Evolutionary conservation across 1,140 invertebrate species (phyloP), one percentile per base, ranked within the genome.

Genomic region (Aphis craccivora): DNA sequence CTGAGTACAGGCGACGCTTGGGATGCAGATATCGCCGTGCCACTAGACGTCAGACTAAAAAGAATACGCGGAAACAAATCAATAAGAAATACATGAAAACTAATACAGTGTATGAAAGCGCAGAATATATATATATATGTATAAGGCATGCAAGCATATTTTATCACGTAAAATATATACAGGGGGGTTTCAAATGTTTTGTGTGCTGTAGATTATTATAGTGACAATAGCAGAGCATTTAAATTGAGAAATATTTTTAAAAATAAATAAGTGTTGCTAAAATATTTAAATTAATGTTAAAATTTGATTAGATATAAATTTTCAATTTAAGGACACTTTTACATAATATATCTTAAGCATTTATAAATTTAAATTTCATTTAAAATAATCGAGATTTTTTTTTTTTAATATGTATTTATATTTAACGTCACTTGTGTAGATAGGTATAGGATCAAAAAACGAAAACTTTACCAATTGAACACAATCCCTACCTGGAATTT

Each of bases 1-100:
- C 81, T 96, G 96, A 95, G 81, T 35, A 93, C 76, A 23, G 91
- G 91, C 6, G 91, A 93, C 5, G 91, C 91, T 86, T 93, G 91
- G 6, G 91, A 93, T 23, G 35, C 23, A 7, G 91, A 93, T 53
- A 93, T 86, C 22, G 81, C 81, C 20, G 91, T 93, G 35, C 91
- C 91, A 14, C 91, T 93, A 20, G 91, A 86, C 23, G 91, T 93
- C 11, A 93, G 7, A 23, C 91, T 93, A 25, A 43, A 67, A 60
- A 22, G 22, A 1, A 48, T 14, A 88, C 7, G 9, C n/a, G 7
- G 23, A 55, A 5, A 87, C 25, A 45, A 87, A 45, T n/a, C 30
- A n/a, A n/a, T 76, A 14, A 76, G 14, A 76, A 76, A 76, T n/a
- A 76, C 60, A 76, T 6, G 60, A 76, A 76, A 76, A 14, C 60